Percentiles rank a stretch among this genome's conserved stretches.
phyloP scores from a whole-genome alignment of 2,888 invertebrate genomes.

The Laothoe populi region DNA sequence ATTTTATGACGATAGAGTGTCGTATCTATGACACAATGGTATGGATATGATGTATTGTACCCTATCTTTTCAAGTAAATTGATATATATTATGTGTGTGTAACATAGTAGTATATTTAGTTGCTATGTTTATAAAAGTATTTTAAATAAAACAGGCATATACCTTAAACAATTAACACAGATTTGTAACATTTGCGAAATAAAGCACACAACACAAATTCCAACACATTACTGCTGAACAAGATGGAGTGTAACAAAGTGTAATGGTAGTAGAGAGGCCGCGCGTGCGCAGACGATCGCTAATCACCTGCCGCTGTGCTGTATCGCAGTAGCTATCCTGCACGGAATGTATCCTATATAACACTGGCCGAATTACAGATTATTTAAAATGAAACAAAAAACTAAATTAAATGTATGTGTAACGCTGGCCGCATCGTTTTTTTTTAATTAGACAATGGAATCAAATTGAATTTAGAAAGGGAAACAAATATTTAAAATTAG shows the following conservation, averaged over 20 bases:
- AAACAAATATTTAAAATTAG: too few relatives aligned
- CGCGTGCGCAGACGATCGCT: conserved; percentile 50
- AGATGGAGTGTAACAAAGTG: conserved; percentile 44
- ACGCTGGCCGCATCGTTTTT: too few relatives aligned
- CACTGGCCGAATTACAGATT: not conserved
- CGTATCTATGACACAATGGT: too few relatives aligned
- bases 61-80: too few relatives aligned
- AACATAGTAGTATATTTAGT: too few relatives aligned
- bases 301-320: conserved; percentile 57
- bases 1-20: too few relatives aligned
- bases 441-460: not conserved
- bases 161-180: not conserved
- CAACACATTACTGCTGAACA: conserved; percentile 20
- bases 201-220: conserved; percentile 16
- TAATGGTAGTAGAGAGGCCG: conserved; percentile 43
- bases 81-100: too few relatives aligned
- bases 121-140: too few relatives aligned
- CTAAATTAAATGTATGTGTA: too few relatives aligned
- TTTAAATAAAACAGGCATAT: not conserved
- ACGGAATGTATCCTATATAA: conserved; percentile 43
- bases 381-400: too few relatives aligned
- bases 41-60: too few relatives aligned
- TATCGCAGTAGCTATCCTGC: conserved; percentile 54
- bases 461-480: too few relatives aligned
- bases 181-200: conserved; percentile 1